These are phyloP conservation scores for Penaeus vannamei DNA, from an alignment of 1,140 invertebrate species.

Conservation along the genomic window DNA sequence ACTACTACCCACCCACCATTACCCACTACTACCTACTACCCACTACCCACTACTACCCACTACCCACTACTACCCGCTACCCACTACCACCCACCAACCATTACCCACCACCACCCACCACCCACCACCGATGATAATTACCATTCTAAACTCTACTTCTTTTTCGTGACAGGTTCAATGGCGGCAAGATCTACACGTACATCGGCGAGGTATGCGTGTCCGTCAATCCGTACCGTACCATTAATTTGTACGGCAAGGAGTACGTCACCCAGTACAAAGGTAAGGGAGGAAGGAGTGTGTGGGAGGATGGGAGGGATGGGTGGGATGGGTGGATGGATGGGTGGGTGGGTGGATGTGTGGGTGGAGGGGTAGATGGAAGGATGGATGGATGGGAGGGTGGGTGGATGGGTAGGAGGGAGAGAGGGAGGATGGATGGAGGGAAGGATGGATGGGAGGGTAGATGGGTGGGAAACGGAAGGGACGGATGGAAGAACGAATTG, in stretches of 20 bases:
- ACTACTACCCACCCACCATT: too few relatives aligned
- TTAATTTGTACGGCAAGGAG: constrained; percentile 88
- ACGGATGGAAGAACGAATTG: too few relatives aligned
- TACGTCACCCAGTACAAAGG: constrained; percentile 90
- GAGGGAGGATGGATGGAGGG: too few relatives aligned
- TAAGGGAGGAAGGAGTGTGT: constrained; percentile 69
- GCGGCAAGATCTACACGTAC: constrained; percentile 92
- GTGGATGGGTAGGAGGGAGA: too few relatives aligned
- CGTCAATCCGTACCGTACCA: constrained; percentile 89
- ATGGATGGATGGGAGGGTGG: not conserved
- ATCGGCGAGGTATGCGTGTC: constrained; percentile 95
- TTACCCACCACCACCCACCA: too few relatives aligned
- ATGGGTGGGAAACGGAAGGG: too few relatives aligned
- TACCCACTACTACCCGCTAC: too few relatives aligned
- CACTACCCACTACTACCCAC: too few relatives aligned
- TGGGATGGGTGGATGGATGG: not conserved
- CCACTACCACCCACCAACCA: too few relatives aligned
- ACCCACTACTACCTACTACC: too few relatives aligned
- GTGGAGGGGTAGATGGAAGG: not conserved
- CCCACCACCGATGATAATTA: too few relatives aligned
- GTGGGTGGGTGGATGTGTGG: not conserved
- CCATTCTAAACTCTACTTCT: not conserved
- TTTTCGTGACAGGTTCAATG: constrained; percentile 82
- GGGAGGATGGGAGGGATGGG: not conserved
- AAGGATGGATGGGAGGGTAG: too few relatives aligned